phyloP scores from a whole-genome alignment of 2,888 invertebrate genomes.

The Eupeodes latifasciatus region DNA sequence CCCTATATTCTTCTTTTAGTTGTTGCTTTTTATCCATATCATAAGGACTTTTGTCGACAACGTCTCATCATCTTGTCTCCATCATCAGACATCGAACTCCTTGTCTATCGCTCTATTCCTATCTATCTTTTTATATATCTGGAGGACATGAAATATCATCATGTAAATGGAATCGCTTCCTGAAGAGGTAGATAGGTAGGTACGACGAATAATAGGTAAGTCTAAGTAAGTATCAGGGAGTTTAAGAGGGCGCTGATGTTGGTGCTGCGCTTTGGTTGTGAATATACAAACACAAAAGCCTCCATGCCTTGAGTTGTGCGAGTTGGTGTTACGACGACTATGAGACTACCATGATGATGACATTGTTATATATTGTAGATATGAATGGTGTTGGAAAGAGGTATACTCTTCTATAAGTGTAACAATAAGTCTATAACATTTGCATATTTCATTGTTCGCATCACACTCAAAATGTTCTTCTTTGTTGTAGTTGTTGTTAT shows the following conservation, averaged over 20 bases:
- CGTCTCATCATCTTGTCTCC: conserved; percentile 9
- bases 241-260: conserved; percentile 5
- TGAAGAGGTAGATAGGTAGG: conserved; percentile 31
- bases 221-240: not conserved
- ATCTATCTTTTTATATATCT: conserved; percentile 47
- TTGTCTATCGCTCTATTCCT: conserved; percentile 29
- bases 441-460: conserved; percentile 57
- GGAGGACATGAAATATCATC: conserved; percentile 68
- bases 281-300: conserved; percentile 29
- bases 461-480: conserved; percentile 37
- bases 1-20: not conserved
- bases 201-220: conserved; percentile 18
- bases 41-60: conserved; percentile 39
- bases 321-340: conserved; percentile 13
- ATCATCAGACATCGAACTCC: conserved; percentile 59
- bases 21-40: not conserved
- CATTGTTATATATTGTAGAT: not conserved
- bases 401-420: conserved; percentile 1
- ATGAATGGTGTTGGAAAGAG: not conserved
- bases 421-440: conserved; percentile 58
- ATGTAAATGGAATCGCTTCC: conserved; percentile 64
- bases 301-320: conserved; percentile 11
- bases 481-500: not conserved
- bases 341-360: not conserved
- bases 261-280: not conserved